Evolutionary conservation across 2,888 invertebrate genomes (phyloP), one percentile per base, ranked within the genome.

Genomic region (Melieria crassipennis): DNA sequence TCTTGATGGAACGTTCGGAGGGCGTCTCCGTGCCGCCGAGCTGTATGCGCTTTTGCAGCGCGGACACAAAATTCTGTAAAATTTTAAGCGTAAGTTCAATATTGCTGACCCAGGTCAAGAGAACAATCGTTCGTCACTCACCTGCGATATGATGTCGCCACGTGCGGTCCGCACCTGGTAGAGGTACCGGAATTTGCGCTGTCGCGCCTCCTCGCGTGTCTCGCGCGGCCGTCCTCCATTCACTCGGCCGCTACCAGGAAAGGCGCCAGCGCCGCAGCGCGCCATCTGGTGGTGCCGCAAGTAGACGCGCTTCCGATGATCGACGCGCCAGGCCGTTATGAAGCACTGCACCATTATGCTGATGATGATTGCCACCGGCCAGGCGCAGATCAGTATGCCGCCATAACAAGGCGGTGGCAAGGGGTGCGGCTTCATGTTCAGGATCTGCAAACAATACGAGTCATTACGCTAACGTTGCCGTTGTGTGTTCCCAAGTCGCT

Each of bases 71-170:
- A 81, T 92, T 93, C 93, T 94, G 87, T 30, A 86, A 85, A 30
- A 63, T 5, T 56, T 47, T 42, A 30, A 63, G 45, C 48, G 9
- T 5, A 5, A 47, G n/a, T 42, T 11, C 58, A n/a, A 43, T 42
- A 11, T 47, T 43, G 43, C 50, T 16, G 16, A 1, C 16, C 16
- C 62, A 65, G 50, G 13, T 5, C 30, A 45, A 30, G 13, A 5
- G 45, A 48, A 7, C 45, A 60, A 50, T 45, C 6, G 10, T 16
- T 11, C 56, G 10, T 61, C 11, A 72, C 79, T 75, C 83, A 92
- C 95, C 91, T 95, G 95, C 77, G 94, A 94, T 78, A 96, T 94
- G 76, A 96, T 94, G 87, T 96, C 96, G 11, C 96, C 96, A 80
- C 95, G 94, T 46, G 94, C 93, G 7, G 95, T 93, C 78, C 96